Base-by-base conservation (phyloP, 2,888 invertebrate genomes). In the Eilema caniola region DNA sequence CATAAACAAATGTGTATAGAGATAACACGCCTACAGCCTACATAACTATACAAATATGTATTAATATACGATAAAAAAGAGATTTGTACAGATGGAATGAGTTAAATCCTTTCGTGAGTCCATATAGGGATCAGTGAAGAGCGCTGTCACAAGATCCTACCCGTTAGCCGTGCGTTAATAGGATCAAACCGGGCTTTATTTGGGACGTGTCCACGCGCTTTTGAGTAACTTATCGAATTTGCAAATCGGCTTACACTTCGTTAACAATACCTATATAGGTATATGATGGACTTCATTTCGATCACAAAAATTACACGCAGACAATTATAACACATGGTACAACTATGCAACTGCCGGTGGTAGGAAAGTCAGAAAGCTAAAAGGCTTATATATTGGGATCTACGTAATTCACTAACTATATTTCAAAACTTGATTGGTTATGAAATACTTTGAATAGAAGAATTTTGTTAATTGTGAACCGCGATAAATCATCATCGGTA, bases 161-260 rank as follows among this genome's bases (percentile, higher is more conserved):
- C 91, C 89, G 93, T 92, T 93, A 93, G 90, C 91, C 93, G 90
- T 90, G 91, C 92, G 94, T 93, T 95, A 95, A 95, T 94, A 93
- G 94, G 95, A 95, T 95, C 93, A 95, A 92, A 90, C 92, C 89
- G 89, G 92, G 93, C 90, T 93, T 93, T 94, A 93, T 93, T 90
- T 87, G 93, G 93, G 90, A 91, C 88, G 87, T 90, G 93, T 93
- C 93, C 94, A 90, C 92, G 91, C 93, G 93, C 94, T 94, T 94
- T 93, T 90, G 91, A 90, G 91, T 92, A 93, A 94, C 93, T 94
- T 94, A 92, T 93, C 93, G 94, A 94, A 93, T 94, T 94, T 93
- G 92, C 93, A 93, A 94, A 94, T 92, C 93, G 92, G 94, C 93
- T 94, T 94, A 93, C 92, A 92, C 91, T 90, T 93, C 93, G 93